phyloP scores from a whole-genome alignment of 2,797 vertebrate genomes.

The Scomberomorus guttatus region DNA sequence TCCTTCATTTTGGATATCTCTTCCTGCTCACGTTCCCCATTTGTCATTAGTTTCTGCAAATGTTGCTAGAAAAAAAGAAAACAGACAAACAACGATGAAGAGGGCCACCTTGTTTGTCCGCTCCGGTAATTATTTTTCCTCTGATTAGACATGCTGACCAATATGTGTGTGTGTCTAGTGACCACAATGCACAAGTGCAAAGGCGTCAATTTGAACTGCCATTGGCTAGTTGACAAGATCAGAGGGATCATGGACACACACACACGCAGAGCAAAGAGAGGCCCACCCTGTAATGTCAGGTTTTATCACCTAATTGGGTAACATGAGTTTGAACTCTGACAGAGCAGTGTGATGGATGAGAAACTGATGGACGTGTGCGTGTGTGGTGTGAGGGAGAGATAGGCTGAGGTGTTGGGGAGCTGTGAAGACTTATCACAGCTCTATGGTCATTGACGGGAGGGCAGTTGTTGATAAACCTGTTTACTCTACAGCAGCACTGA shows the following conservation, averaged over 20 bases:
- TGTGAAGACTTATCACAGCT: constrained; percentile 31
- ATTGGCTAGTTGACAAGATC: constrained; percentile 83
- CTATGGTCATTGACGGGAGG: constrained; percentile 28
- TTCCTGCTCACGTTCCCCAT: constrained; percentile 19
- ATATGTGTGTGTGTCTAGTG: constrained; percentile 1
- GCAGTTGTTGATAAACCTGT: constrained; percentile 51
- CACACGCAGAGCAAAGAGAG: constrained; percentile 84
- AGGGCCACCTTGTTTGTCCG: constrained; percentile 16
- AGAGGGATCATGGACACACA: constrained; percentile 72
- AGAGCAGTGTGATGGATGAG: constrained; percentile 63
- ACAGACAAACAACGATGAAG: constrained; percentile 30
- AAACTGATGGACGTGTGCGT: constrained; percentile 37
- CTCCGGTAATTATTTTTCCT: constrained; percentile 15
- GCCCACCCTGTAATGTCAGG: constrained; percentile 58
- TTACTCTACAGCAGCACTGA: constrained; percentile 47
- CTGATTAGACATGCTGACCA: constrained; percentile 27
- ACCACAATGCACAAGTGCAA: constrained; percentile 29
- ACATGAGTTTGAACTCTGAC: constrained; percentile 50
- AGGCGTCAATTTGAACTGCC: constrained; percentile 82
- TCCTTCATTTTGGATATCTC: constrained; percentile 39
- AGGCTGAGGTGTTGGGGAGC: background rate
- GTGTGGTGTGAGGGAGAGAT: constrained; percentile 16
- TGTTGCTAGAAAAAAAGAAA: background rate
- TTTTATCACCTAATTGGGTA: constrained; percentile 60
- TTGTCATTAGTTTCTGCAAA: background rate